Percentiles rank a stretch among this genome's conserved stretches.
phyloP scores from a whole-genome alignment of 2,797 vertebrate genomes.

The Margarornis squamiger region DNA sequence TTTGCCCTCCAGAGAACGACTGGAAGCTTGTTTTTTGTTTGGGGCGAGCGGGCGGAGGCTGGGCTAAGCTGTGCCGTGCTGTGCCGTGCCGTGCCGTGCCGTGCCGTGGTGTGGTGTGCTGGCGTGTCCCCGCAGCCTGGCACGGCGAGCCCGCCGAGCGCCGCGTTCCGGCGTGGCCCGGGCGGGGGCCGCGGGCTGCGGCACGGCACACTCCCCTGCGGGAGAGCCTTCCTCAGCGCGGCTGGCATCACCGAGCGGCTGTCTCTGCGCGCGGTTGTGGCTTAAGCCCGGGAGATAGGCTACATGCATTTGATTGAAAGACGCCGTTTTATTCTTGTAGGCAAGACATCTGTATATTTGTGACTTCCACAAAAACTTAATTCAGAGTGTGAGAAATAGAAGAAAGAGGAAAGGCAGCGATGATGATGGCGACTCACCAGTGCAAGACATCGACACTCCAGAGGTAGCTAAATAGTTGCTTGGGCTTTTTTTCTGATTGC shows the following conservation, averaged over 20 bases:
- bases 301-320: not conserved
- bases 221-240: not conserved
- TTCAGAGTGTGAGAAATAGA: constrained; percentile 84
- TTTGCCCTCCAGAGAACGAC: not conserved
- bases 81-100: not conserved
- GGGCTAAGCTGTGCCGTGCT: not conserved
- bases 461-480: constrained; percentile 71
- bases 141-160: not conserved
- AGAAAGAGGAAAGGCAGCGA: constrained; percentile 86
- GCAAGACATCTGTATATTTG: constrained; percentile 85
- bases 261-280: fast-evolving
- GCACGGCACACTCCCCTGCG: not conserved
- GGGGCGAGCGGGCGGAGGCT: not conserved
- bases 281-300: not conserved
- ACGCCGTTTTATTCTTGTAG: constrained; percentile 56
- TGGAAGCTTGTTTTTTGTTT: not conserved
- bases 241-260: not conserved
- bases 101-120: not conserved
- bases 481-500: not conserved
- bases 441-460: constrained; percentile 81
- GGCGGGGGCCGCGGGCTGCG: not conserved
- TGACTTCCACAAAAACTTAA: constrained; percentile 85
- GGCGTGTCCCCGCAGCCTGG: not conserved
- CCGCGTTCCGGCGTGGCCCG: not conserved
- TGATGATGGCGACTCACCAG: constrained; percentile 83